Evolutionary conservation across 2,113 vertebrate genomes (phyloP).

Genomic region (Hystrix brachyura): DNA sequence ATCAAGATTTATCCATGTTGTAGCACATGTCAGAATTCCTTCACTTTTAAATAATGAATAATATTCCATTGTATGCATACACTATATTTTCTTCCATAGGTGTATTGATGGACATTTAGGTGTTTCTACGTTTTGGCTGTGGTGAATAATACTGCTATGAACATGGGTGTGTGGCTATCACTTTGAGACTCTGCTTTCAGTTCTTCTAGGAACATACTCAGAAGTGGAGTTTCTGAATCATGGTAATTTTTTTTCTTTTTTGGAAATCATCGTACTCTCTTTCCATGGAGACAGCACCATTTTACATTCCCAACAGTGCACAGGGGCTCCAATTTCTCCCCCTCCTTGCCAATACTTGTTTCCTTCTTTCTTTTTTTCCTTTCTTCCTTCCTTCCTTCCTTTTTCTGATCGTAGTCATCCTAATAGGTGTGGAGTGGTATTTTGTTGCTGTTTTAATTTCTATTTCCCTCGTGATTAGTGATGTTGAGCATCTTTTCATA

Average conservation of each 20-base stretch:
- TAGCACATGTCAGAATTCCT: not conserved
- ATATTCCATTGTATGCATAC: not conserved
- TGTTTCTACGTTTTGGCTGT: not conserved
- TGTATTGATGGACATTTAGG: not conserved
- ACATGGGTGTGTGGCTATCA: not conserved
- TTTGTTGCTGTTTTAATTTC: not conserved
- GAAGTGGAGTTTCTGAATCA: not conserved
- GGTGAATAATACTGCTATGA: slow-evolving; percentile 11
- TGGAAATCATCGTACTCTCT: not conserved
- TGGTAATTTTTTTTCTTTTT: slow-evolving; percentile 3
- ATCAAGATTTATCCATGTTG: not conserved
- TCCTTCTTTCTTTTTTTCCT: no score
- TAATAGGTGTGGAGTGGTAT: not conserved
- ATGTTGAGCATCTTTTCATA: not conserved
- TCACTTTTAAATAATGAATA: not conserved
- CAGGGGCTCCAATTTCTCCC: not conserved
- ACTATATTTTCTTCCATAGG: not conserved
- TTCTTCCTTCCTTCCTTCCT: not conserved
- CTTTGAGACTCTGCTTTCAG: not conserved
- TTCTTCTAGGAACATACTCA: not conserved
- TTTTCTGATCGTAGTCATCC: not conserved
- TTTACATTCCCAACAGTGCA: not conserved
- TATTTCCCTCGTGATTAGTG: slow-evolving; percentile 16
- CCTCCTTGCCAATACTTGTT: not conserved
- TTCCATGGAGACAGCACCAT: not conserved